Evolutionary conservation across 2,797 vertebrate genomes (phyloP), one percentile per base, ranked within the genome.

Genomic region (Chaenodraco wilsoni): DNA sequence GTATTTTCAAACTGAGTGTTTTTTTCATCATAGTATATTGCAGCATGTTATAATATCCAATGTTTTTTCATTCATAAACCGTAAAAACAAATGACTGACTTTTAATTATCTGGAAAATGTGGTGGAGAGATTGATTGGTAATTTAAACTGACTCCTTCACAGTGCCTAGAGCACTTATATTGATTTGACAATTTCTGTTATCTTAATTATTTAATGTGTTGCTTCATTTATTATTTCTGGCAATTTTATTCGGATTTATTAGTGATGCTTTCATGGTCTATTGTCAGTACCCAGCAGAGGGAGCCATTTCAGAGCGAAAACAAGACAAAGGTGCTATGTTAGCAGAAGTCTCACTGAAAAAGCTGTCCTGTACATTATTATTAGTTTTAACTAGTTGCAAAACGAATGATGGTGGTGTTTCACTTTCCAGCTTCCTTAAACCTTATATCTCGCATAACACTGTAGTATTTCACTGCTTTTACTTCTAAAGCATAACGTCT

Each of bases 1-100:
- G 85, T 92, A 93, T 91, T 91, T 92, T 91, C 50, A 82, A 89
- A 81, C 49, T 72, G 46, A 8, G 1, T 45, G 17, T 59, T 48
- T 73, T 59, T 48, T 73, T 74, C 19, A 65, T 74, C 10, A 55
- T 59, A 7, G 1, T 1, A 7, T 56, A 59, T 43, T 67, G n/a
- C 40, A 67, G 33, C 33, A 37, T 37, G 33, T 37, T 7, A 37
- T 37, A 37, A 37, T 37, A 37, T 37, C 33, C 27, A 9, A 57
- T 43, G 33, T 37, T 27, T 27, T 27, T 4, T 27, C 27, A 27
- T 5, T 27, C 4, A 27, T 27, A 27, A 27, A 27, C 27, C 1
- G 27, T 27, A 27, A 5, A 27, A 27, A 27, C 27, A 27, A 27
- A 27, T 27, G 27, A 27, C 27, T 27, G 27, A 27, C 27, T 27